phyloP scores from a whole-genome alignment of 2,113 vertebrate genomes.

The Cyprinodon brontotheroides region DNA sequence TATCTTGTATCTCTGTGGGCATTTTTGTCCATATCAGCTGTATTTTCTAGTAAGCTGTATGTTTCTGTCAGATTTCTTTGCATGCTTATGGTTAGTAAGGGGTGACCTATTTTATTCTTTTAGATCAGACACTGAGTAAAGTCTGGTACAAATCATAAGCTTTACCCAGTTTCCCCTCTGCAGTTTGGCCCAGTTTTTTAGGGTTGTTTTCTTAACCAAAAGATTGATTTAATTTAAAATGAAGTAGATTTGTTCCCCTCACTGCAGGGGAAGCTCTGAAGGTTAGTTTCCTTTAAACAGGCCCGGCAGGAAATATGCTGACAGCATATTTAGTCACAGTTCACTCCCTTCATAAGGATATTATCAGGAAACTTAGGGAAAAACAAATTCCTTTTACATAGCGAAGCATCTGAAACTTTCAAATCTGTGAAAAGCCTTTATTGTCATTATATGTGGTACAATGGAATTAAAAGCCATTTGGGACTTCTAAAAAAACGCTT shows the following conservation, averaged over 20 bases:
- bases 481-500: too few relatives aligned
- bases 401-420: neutral
- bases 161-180: neutral
- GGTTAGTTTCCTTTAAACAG: neutral
- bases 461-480: too few relatives aligned
- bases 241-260: neutral
- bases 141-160: neutral
- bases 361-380: neutral
- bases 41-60: neutral
- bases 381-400: neutral
- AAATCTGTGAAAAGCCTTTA: too few relatives aligned
- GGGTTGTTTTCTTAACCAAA: neutral
- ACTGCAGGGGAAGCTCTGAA: neutral
- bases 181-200: too few relatives aligned
- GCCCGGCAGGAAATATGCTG: neutral
- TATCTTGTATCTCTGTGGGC: neutral
- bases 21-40: neutral
- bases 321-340: neutral
- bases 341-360: neutral
- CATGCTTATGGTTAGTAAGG: neutral
- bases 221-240: neutral
- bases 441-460: too few relatives aligned
- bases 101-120: conserved; percentile 36
- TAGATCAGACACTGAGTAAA: conserved; percentile 11
- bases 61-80: neutral